Evolutionary conservation across 2,113 vertebrate genomes (phyloP).

Genomic region (Oryzias melastigma): DNA sequence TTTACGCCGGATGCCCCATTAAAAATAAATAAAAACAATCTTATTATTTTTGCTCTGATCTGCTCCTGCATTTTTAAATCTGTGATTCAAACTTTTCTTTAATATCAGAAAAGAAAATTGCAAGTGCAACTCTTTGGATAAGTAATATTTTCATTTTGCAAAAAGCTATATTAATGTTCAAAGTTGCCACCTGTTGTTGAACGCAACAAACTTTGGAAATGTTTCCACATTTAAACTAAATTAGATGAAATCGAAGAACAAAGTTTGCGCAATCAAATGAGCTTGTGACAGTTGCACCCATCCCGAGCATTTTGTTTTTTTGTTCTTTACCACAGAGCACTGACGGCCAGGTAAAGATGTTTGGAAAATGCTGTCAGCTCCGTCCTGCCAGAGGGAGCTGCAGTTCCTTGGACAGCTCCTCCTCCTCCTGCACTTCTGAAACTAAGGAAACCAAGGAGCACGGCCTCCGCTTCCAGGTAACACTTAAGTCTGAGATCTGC

Average conservation of each 20-base stretch:
- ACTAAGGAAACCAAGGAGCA: slow-evolving; percentile 82
- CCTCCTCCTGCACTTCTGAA: slow-evolving; percentile 85
- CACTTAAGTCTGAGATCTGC: not conserved
- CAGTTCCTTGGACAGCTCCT: slow-evolving; percentile 92
- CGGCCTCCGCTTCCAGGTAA: slow-evolving; percentile 89
- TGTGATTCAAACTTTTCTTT: too few species aligned
- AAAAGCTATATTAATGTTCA: not conserved
- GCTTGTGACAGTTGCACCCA: not conserved
- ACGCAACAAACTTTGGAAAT: not conserved
- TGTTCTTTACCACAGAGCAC: slow-evolving; percentile 76
- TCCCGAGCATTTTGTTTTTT: not conserved
- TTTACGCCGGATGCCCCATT: too few species aligned
- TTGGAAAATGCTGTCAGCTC: slow-evolving; percentile 92
- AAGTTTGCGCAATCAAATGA: not conserved
- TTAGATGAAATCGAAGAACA: not conserved
- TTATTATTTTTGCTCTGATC: too few species aligned
- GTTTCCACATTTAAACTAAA: not conserved
- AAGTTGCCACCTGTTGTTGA: not conserved
- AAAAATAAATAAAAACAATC: too few species aligned
- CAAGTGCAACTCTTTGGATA: too few species aligned
- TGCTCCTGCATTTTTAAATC: too few species aligned
- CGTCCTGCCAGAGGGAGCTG: slow-evolving; percentile 92
- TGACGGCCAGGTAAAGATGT: slow-evolving; percentile 88
- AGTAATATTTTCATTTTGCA: too few species aligned
- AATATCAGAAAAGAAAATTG: too few species aligned